Percentiles rank a stretch among this genome's conserved stretches.
Conservation (phyloP, 2,113 vertebrate species). For the Craseonycteris thonglongyai region DNA sequence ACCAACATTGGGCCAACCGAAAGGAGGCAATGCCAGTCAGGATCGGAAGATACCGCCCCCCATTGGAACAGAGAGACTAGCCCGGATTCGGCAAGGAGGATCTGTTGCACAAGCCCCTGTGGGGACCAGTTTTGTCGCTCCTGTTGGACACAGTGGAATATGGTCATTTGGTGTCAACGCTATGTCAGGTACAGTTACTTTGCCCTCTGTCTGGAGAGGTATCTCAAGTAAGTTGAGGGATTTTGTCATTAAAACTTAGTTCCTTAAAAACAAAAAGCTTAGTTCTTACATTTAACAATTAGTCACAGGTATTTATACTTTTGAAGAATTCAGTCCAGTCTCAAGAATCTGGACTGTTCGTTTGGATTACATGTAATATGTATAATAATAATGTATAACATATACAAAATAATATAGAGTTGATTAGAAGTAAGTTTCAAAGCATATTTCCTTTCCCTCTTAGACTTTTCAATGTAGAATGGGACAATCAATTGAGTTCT, state of each 20-base stretch:
- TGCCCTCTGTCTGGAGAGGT: background rate
- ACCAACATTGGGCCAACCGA: constrained; percentile 88
- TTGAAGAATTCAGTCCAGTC: background rate
- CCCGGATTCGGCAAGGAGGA: constrained; percentile 96
- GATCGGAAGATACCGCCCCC: constrained; percentile 97
- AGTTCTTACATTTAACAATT: constrained; percentile 10
- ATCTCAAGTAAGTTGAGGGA: constrained; percentile 2
- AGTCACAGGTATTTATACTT: background rate
- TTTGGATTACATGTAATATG: background rate
- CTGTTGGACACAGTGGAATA: constrained; percentile 97
- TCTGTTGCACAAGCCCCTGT: constrained; percentile 90
- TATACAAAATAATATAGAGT: background rate
- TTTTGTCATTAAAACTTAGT: constrained; percentile 42
- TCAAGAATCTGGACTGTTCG: constrained; percentile 27
- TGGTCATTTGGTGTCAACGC: constrained; percentile 98
- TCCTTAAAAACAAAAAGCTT: background rate
- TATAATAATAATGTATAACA: background rate
- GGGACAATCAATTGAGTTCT: background rate
- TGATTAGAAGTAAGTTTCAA: constrained; percentile 22
- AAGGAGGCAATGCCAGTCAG: constrained; percentile 84
- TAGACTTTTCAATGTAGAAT: background rate
- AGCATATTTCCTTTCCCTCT: background rate
- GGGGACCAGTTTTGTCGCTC: constrained; percentile 93
- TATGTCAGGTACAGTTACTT: constrained; percentile 85
- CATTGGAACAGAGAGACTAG: constrained; percentile 95